Evolutionary conservation across 2,113 vertebrate species (phyloP).

Genomic region (Gila orcuttii): DNA sequence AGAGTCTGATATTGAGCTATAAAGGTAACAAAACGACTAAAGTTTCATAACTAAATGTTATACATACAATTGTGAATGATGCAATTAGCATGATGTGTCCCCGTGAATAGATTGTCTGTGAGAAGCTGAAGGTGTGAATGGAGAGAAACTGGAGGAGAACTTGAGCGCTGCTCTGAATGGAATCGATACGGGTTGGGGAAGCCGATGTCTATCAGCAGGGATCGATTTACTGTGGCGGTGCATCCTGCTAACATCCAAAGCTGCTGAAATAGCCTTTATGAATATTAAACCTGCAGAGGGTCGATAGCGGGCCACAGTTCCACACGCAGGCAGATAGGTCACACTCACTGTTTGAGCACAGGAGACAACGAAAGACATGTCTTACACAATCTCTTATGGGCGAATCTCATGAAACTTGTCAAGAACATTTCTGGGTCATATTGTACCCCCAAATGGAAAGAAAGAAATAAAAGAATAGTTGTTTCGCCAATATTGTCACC

Average conservation of each 20-base stretch:
- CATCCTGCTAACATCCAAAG: conserved; percentile 60
- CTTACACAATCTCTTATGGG: not conserved
- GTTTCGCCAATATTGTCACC: not conserved
- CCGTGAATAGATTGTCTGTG: not conserved
- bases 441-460: not conserved
- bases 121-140: conserved; percentile 6
- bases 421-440: not conserved
- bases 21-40: not conserved
- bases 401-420: not conserved
- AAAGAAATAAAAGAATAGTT: not conserved
- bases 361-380: not conserved
- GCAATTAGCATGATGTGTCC: not conserved
- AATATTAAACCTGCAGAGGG: conserved; percentile 76
- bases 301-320: conserved; percentile 68
- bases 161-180: conserved; percentile 72
- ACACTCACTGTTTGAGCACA: conserved; percentile 42
- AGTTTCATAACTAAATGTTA: not conserved
- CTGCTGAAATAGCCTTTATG: conserved; percentile 80
- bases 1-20: not conserved
- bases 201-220: conserved; percentile 78
- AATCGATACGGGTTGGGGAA: conserved; percentile 69
- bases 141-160: conserved; percentile 68
- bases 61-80: not conserved
- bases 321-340: conserved; percentile 58
- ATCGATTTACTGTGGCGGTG: conserved; percentile 73